Evolutionary conservation across 2,888 invertebrate genomes (phyloP).

Genomic region (Mamestra brassicae): DNA sequence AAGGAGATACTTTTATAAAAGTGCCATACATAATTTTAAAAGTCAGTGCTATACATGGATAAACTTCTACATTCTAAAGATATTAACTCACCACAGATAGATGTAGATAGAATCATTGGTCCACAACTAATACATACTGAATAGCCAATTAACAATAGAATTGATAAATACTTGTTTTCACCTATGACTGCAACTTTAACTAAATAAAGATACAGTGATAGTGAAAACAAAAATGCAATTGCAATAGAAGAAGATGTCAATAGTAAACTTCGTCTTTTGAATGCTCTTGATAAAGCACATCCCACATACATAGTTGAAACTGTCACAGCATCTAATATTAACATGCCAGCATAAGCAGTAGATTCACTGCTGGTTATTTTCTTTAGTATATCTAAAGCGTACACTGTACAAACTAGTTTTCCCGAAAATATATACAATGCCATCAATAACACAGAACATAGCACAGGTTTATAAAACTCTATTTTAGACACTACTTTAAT

Average conservation of each 20-base stretch:
- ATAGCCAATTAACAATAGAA: constrained; percentile 35
- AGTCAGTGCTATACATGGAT: constrained; percentile 52
- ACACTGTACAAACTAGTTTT: constrained; percentile 58
- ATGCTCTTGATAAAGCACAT: constrained; percentile 61
- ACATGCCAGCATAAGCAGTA: constrained; percentile 71
- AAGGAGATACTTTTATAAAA: constrained; percentile 68
- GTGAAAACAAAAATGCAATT: constrained; percentile 52
- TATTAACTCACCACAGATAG: constrained; percentile 68
- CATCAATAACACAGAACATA: constrained; percentile 19
- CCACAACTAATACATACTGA: constrained; percentile 71
- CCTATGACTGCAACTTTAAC: constrained; percentile 30
- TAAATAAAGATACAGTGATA: constrained; percentile 49
- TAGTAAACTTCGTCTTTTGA: constrained; percentile 66
- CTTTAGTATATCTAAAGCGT: constrained; percentile 71
- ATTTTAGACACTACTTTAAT: constrained; percentile 5
- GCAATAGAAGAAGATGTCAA: constrained; percentile 61
- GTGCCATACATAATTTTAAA: constrained; percentile 56
- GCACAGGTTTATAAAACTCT: constrained; percentile 50
- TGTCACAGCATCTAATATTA: constrained; percentile 73
- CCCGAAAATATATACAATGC: constrained; percentile 47
- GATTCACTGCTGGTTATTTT: constrained; percentile 65
- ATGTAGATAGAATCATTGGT: constrained; percentile 68
- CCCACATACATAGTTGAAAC: constrained; percentile 71
- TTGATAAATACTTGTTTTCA: constrained; percentile 42
- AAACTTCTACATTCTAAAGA: constrained; percentile 62